These are phyloP conservation scores for Solen grandis DNA, from an alignment of 1,140 invertebrate genomes.

Conservation along the genomic window DNA sequence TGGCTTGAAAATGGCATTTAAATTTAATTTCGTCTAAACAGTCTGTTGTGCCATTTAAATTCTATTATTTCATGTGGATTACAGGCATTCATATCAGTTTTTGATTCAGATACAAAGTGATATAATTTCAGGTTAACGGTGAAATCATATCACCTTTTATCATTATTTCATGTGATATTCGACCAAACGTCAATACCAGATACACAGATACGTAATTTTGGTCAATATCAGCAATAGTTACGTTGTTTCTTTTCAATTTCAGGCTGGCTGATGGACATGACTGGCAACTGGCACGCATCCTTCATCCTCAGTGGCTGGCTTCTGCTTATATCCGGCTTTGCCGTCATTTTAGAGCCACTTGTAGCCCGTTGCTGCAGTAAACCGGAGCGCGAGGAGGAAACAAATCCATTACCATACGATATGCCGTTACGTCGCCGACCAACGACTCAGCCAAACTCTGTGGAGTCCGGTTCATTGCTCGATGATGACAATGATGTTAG, in stretches of 20 bases:
- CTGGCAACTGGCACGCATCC: background rate
- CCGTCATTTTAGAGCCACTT: background rate
- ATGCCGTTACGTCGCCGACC: background rate
- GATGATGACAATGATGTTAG: conserved; percentile 37
- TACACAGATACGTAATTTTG: background rate
- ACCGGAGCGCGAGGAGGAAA: background rate
- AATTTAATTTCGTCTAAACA: too few relatives aligned
- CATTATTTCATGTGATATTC: too few relatives aligned
- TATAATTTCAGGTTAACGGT: too few relatives aligned
- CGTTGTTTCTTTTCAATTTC: background rate
- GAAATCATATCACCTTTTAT: too few relatives aligned
- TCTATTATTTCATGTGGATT: too few relatives aligned
- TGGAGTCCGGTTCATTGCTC: conserved; percentile 7
- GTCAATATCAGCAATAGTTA: background rate
- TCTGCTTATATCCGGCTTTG: background rate
- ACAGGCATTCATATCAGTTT: too few relatives aligned
- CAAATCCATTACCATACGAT: background rate
- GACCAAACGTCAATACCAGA: background rate
- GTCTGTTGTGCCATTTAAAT: too few relatives aligned
- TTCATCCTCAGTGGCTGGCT: background rate
- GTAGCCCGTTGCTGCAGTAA: background rate
- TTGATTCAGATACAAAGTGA: too few relatives aligned
- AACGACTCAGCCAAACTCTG: background rate
- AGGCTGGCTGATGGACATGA: background rate
- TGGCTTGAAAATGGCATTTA: too few relatives aligned